Conservation (phyloP, 2,113 vertebrate genomes). For the Aldabrachelys gigantea region DNA sequence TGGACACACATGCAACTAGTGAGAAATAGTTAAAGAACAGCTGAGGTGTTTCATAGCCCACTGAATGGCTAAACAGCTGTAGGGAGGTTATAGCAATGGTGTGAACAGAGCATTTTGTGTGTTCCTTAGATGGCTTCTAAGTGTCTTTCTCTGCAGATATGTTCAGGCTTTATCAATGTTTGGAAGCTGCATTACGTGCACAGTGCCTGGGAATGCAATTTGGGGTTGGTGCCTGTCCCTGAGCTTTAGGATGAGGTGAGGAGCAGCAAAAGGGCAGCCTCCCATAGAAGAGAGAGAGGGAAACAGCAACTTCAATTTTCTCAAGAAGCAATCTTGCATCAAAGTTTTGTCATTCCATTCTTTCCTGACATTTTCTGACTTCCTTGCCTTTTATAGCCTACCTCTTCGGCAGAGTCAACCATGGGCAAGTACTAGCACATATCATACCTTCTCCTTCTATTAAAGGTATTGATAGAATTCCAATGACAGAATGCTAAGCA, state of each 20-base stretch:
- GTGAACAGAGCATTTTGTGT: not conserved
- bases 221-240: not conserved
- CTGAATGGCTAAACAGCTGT: not conserved
- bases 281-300: not conserved
- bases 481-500: not conserved
- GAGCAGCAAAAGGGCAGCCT: not conserved
- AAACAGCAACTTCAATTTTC: not conserved
- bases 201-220: not conserved
- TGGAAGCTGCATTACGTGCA: not conserved
- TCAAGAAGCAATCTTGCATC: not conserved
- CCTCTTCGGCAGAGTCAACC: not conserved
- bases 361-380: not conserved
- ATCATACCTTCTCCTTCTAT: not conserved
- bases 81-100: not conserved
- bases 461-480: conserved; percentile 3
- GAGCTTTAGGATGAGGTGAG: not conserved
- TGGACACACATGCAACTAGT: not conserved
- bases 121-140: not conserved
- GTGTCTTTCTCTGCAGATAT: not conserved
- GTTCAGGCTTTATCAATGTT: not conserved
- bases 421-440: not conserved
- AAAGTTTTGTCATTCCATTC: not conserved
- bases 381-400: not conserved
- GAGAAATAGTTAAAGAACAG: not conserved
- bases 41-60: not conserved